phyloP scores from a whole-genome alignment of 2,888 invertebrate genomes.

The Nomada goodeniana region DNA sequence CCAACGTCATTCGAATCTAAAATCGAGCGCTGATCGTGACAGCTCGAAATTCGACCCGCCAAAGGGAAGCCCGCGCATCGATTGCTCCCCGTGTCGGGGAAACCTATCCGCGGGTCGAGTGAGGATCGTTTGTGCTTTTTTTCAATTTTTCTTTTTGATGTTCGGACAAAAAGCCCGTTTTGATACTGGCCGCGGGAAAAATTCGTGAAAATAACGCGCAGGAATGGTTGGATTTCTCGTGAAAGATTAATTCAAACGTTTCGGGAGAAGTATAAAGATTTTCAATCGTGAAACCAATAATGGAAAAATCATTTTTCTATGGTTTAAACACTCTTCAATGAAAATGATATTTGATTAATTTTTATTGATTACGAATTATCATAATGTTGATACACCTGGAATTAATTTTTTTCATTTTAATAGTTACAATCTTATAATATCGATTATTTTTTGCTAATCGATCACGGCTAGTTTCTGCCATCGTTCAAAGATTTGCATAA shows the following conservation, averaged over 20 bases:
- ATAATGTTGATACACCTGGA: too few relatives aligned
- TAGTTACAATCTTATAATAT: neutral
- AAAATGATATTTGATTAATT: too few relatives aligned
- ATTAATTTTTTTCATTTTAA: neutral
- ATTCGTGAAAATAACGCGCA: neutral
- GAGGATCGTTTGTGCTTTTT: neutral
- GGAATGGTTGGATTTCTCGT: neutral
- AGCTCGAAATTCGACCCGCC: slow-evolving; percentile 25
- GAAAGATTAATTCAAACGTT: neutral
- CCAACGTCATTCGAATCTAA: slow-evolving; percentile 47
- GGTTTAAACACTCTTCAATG: too few relatives aligned
- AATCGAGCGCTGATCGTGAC: slow-evolving; percentile 56
- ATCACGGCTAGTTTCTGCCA: neutral
- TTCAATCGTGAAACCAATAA: too few relatives aligned
- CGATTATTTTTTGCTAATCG: neutral
- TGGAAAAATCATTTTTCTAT: too few relatives aligned
- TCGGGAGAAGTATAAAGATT: neutral
- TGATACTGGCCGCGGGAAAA: neutral
- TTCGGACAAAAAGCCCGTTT: neutral
- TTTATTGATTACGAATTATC: too few relatives aligned
- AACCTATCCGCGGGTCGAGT: slow-evolving; percentile 1
- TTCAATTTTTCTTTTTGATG: too few relatives aligned
- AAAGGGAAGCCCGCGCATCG: slow-evolving; percentile 15
- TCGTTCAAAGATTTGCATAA: neutral
- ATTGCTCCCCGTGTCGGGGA: slow-evolving; percentile 21